These are phyloP conservation scores for Mustela erminea DNA, from an alignment of 2,797 vertebrate genomes.

Conservation along the genomic window DNA sequence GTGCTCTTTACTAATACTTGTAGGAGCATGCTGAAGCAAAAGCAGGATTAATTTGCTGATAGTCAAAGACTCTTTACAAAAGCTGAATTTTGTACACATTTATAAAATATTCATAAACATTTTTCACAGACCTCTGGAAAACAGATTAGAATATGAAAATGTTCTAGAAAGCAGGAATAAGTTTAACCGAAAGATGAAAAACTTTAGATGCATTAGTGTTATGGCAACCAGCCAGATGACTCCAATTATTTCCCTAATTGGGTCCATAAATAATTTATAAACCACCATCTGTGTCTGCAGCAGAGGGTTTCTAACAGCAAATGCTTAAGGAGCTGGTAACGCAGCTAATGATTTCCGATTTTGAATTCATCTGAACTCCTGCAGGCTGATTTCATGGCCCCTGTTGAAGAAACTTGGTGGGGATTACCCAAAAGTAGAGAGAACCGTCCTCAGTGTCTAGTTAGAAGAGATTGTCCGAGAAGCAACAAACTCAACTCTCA, in stretches of 20 bases:
- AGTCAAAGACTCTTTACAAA: not conserved
- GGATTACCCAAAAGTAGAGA: not conserved
- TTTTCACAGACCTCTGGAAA: conserved; percentile 58
- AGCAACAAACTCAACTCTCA: conserved; percentile 14
- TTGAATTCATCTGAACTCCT: conserved; percentile 64
- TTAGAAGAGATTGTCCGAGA: not conserved
- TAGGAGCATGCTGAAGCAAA: not conserved
- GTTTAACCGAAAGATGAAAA: conserved; percentile 76
- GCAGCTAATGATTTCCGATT: conserved; percentile 75
- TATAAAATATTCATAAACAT: conserved; percentile 26
- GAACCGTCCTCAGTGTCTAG: not conserved
- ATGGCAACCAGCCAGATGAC: conserved; percentile 77
- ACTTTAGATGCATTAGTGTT: conserved; percentile 77
- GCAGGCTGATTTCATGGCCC: not conserved
- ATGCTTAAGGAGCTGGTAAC: conserved; percentile 76
- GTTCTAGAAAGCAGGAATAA: conserved; percentile 68
- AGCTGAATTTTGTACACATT: conserved; percentile 31
- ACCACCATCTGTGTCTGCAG: conserved; percentile 75
- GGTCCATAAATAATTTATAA: conserved; percentile 82
- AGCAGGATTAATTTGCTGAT: not conserved
- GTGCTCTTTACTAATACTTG: conserved; percentile 18
- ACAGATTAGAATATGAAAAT: conserved; percentile 68
- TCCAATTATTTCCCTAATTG: conserved; percentile 75
- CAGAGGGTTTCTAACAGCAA: conserved; percentile 77
- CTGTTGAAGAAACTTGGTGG: conserved; percentile 60